A percentile compares a stretch with the other conserved stretches of the same genome.
Evolutionary conservation across 1,140 invertebrate genomes (phyloP).

Genomic region (Drosophila parvula): DNA sequence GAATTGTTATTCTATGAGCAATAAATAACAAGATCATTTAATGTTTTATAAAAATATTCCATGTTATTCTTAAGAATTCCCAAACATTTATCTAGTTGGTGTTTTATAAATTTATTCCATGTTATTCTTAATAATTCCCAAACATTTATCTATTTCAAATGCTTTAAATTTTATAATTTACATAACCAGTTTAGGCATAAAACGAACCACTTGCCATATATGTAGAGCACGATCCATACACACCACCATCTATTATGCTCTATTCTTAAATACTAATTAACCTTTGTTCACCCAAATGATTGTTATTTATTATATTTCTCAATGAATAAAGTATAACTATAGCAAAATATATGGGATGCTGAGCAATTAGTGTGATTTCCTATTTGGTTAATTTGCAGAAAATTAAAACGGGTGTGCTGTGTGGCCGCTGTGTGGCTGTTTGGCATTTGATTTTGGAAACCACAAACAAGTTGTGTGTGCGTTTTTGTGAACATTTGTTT

Average conservation of each 20-base stretch:
- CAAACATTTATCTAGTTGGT: conserved; percentile 12
- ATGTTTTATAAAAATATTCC: not conserved
- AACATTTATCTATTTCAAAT: conserved; percentile 4
- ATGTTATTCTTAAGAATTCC: not conserved
- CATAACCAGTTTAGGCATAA: conserved; percentile 4
- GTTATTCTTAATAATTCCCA: not conserved
- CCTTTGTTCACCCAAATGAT: conserved; percentile 17
- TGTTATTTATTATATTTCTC: conserved; percentile 23
- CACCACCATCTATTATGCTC: conserved; percentile 8
- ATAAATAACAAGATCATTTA: not conserved
- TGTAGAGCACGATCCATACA: not conserved
- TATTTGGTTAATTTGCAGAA: conserved; percentile 82
- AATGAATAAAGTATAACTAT: conserved; percentile 31
- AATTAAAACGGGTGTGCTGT: conserved; percentile 75
- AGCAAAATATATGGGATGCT: conserved; percentile 48
- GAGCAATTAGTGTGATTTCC: conserved; percentile 79
- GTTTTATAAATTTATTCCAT: not conserved
- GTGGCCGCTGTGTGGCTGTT: conserved; percentile 42
- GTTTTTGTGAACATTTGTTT: conserved; percentile 15
- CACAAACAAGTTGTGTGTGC: conserved; percentile 30
- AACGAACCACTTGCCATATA: conserved; percentile 6
- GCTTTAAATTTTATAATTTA: not conserved
- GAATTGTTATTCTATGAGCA: not conserved
- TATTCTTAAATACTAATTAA: conserved; percentile 25
- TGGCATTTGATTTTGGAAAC: conserved; percentile 60